Evolutionary conservation across 2,888 invertebrate species (phyloP), one percentile per base, ranked within the genome.

Genomic region (Diloba caeruleocephala): DNA sequence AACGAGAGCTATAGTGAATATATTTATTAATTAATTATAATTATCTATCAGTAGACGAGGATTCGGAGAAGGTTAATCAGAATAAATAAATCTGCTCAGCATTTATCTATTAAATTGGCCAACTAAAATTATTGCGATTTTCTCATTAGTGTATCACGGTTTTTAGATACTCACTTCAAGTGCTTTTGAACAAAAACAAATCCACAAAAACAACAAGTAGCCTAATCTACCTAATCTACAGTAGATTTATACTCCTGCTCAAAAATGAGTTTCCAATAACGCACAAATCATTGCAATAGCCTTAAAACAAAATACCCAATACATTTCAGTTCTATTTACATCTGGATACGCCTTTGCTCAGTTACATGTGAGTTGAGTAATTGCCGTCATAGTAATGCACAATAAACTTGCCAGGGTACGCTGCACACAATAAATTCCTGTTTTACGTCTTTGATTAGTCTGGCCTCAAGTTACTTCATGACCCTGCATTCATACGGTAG

Each of bases 381-480:
- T 92, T 92, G 90, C 84, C 83, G 86, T 89, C 90, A 87, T 82
- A 87, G 85, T 85, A 82, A 81, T 81, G 85, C 84, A 90, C 91
- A 89, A 91, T 92, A 90, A 89, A 91, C 88, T 86, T 82, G 78
- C 82, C 77, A 88, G 78, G 89, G 87, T 80, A 88, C 87, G 88
- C 77, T 87, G 88, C 88, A 85, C 87, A 88, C 90, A 89, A 90
- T 92, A 92, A 91, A 91, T 88, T 89, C 82, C 82, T 84, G 87
- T 89, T 90, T 89, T 89, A 89, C 85, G 85, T 88, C 87, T 91
- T 90, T 92, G 91, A 92, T 92, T 92, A 89, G 90, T 85, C 56
- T 42, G 66, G 72, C 82, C 87, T 92, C 92, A 79, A 77, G 90
- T 93, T 92, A 87, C 92, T 77, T 74, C 81, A 78, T 82, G 83